Evolutionary conservation across 2,888 invertebrate genomes (phyloP).

Genomic region (Ormyrus pomaceus): DNA sequence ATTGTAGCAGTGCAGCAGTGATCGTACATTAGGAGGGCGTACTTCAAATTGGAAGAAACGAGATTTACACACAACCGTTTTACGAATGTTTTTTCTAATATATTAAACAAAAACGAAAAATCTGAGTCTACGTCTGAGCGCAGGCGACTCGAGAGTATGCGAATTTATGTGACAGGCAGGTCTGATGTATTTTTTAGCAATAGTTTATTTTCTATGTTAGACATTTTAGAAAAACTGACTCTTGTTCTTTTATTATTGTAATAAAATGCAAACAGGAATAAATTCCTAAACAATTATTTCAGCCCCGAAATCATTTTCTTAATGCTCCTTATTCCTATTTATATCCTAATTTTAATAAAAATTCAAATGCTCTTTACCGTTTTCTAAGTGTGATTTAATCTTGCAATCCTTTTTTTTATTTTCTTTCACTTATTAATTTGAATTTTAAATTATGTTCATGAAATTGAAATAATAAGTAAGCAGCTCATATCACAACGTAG

Average conservation of each 20-base stretch:
- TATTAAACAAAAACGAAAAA: slow-evolving; percentile 14
- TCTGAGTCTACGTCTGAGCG: slow-evolving; percentile 18
- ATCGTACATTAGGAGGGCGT: background rate
- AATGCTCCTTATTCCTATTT: background rate
- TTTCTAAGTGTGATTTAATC: too few relatives aligned
- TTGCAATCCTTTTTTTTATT: too few relatives aligned
- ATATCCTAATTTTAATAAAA: background rate
- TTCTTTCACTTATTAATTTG: too few relatives aligned
- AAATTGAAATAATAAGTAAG: too few relatives aligned
- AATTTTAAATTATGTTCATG: too few relatives aligned
- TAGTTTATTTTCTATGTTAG: slow-evolving; percentile 54
- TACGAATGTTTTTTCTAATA: slow-evolving; percentile 38
- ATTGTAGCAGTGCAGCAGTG: background rate
- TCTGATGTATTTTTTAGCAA: slow-evolving; percentile 52
- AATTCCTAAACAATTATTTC: background rate
- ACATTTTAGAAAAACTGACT: slow-evolving; percentile 38
- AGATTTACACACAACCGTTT: slow-evolving; percentile 13
- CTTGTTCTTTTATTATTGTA: slow-evolving; percentile 57
- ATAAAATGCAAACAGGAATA: slow-evolving; percentile 56
- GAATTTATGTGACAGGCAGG: slow-evolving; percentile 47
- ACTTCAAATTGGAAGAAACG: slow-evolving; percentile 12
- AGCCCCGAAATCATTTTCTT: slow-evolving; percentile 15
- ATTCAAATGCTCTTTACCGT: too few relatives aligned
- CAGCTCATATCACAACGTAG: too few relatives aligned
- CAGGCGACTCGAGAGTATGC: slow-evolving; percentile 32